phyloP scores from a whole-genome alignment of 2,888 invertebrate species.

The Meliscaeva auricollis region DNA sequence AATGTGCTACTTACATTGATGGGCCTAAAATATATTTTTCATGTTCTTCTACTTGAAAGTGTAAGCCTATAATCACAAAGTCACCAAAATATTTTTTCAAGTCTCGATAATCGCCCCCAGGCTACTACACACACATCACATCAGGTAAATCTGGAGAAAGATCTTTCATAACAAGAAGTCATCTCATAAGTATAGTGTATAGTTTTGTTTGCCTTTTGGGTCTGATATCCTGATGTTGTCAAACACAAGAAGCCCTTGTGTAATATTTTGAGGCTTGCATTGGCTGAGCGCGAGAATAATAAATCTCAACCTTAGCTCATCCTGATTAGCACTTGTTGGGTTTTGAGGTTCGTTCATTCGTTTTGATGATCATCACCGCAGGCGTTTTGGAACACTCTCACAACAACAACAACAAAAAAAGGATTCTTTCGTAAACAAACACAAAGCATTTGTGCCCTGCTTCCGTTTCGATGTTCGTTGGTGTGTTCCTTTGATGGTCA shows the following conservation, averaged over 20 bases:
- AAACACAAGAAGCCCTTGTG: conserved; percentile 67
- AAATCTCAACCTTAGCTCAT: conserved; percentile 60
- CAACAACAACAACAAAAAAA: conserved; percentile 12
- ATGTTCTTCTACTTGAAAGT: background rate
- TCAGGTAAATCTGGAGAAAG: conserved; percentile 29
- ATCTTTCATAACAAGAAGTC: conserved; percentile 1
- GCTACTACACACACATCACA: background rate
- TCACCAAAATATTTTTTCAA: conserved; percentile 50
- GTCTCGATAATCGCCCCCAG: conserved; percentile 31
- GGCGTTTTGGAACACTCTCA: conserved; percentile 35
- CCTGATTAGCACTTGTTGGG: conserved; percentile 69
- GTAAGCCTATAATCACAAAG: conserved; percentile 49
- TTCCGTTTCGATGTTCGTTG: conserved; percentile 64
- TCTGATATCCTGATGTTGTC: conserved; percentile 54
- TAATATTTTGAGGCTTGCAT: conserved; percentile 67
- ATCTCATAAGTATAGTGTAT: conserved; percentile 4
- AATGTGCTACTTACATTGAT: background rate
- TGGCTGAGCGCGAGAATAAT: conserved; percentile 53
- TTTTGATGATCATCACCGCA: conserved; percentile 51
- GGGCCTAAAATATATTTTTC: background rate
- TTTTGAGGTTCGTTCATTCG: conserved; percentile 9
- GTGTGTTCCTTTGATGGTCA: conserved; percentile 26
- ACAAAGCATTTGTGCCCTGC: conserved; percentile 61
- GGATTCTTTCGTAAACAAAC: conserved; percentile 40
- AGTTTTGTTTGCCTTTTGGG: conserved; percentile 51